These are phyloP conservation scores for Petromus typicus DNA, from an alignment of 2,113 vertebrate genomes.

Conservation along the genomic window DNA sequence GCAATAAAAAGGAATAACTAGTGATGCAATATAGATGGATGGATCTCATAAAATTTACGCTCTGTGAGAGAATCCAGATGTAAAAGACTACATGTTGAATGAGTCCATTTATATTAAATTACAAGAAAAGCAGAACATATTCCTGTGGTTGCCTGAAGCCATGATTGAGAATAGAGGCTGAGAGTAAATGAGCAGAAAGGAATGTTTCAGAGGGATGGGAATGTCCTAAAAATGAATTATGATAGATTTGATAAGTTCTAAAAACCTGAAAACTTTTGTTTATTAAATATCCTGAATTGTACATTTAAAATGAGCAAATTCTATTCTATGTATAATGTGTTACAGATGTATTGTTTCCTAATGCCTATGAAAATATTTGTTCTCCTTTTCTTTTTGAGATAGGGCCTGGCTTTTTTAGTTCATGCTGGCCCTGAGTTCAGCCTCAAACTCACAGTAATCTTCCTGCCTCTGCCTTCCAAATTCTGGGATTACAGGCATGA, in stretches of 20 bases:
- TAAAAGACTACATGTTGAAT: not conserved
- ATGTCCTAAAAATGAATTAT: not conserved
- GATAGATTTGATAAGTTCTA: not conserved
- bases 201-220: not conserved
- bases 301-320: not conserved
- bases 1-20: constrained; percentile 11
- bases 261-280: not conserved
- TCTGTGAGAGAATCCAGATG: not conserved
- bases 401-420: too few relatives aligned
- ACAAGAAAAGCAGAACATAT: constrained; percentile 37
- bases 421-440: too few relatives aligned
- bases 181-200: not conserved
- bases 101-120: constrained; percentile 5
- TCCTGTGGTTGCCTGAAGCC: not conserved
- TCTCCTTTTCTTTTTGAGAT: too few relatives aligned
- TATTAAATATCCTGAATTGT: not conserved
- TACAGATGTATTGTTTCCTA: not conserved
- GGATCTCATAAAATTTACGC: constrained; percentile 17
- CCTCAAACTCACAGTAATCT: too few relatives aligned
- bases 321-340: not conserved
- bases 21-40: not conserved
- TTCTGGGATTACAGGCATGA: too few relatives aligned
- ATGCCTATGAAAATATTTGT: not conserved
- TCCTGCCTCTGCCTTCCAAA: too few relatives aligned
- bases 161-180: not conserved